A percentile compares a stretch with the other conserved stretches of the same genome.
Conservation (phyloP, 2,888 invertebrate species). For the Heliconius ismenius region DNA sequence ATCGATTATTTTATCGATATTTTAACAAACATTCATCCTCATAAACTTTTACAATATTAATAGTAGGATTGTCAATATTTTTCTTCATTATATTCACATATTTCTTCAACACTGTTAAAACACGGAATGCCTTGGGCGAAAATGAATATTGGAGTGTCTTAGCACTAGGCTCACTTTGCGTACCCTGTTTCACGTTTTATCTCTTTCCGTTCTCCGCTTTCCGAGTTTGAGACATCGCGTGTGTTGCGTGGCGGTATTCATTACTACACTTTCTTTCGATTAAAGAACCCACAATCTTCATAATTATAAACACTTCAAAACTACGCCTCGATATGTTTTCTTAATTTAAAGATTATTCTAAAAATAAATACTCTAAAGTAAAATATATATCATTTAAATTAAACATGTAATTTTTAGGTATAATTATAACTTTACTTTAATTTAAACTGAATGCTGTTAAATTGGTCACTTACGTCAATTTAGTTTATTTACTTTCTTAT, state of each 20-base stretch:
- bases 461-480: not conserved
- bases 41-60: no score
- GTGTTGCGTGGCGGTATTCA: not conserved
- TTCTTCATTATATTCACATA: no score
- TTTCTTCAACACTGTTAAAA: no score
- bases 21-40: not conserved
- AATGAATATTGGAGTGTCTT: no score
- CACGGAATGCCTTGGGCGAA: no score
- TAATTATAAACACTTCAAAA: not conserved
- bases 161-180: no score
- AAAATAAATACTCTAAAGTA: not conserved
- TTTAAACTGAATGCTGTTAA: not conserved
- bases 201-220: not conserved
- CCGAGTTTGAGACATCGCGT: not conserved
- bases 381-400: not conserved
- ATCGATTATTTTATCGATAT: not conserved
- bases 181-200: not conserved
- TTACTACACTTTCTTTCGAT: no score
- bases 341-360: not conserved
- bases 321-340: not conserved
- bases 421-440: slow-evolving; percentile 1
- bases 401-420: not conserved
- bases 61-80: no score
- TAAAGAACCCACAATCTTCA: not conserved
- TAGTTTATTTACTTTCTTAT: slow-evolving; percentile 5